Evolutionary conservation across 2,797 vertebrate genomes (phyloP).

Genomic region (Pipistrellus pipistrellus): DNA sequence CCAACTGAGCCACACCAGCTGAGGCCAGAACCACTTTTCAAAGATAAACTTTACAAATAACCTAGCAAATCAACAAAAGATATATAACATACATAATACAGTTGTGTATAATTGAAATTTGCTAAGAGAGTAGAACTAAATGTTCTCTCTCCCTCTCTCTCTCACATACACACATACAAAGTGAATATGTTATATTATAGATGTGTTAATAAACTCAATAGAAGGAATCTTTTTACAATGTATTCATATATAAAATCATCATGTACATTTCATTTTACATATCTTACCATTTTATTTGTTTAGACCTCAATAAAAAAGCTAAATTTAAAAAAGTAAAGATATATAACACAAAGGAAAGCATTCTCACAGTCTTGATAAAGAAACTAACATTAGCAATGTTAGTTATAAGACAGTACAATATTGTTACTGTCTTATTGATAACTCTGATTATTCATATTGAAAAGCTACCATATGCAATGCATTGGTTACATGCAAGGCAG

Average conservation of each 20-base stretch:
- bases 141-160: neutral
- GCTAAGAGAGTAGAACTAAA: neutral
- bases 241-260: neutral
- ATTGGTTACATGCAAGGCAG: constrained; percentile 18
- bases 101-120: neutral
- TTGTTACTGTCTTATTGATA: neutral
- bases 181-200: neutral
- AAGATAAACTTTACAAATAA: neutral
- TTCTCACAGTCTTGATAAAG: neutral
- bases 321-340: neutral
- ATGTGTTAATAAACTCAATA: neutral
- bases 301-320: neutral
- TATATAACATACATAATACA: neutral
- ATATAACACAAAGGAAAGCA: neutral
- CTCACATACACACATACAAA: neutral
- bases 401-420: neutral
- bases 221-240: neutral
- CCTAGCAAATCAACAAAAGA: neutral
- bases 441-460: neutral
- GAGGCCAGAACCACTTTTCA: neutral
- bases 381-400: neutral
- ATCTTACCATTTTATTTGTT: neutral
- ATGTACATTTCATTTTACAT: neutral
- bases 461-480: neutral
- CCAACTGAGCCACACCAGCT: neutral